Evolutionary conservation across 2,113 vertebrate genomes (phyloP).

Genomic region (Apaloderma vittatum): DNA sequence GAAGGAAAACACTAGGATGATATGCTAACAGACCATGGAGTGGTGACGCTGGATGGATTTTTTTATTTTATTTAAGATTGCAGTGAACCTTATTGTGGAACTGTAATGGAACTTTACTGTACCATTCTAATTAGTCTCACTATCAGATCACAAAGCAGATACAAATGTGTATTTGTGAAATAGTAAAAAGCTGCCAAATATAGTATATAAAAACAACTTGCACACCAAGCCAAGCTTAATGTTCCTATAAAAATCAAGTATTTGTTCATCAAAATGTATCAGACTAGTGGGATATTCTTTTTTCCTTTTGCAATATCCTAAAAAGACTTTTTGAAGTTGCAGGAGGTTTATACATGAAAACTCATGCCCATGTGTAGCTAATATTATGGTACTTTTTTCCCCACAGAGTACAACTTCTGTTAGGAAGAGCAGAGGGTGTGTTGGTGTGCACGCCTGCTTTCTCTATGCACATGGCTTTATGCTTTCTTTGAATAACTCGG

Average conservation of each 20-base stretch:
- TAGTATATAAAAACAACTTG: neutral
- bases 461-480: conserved; percentile 62
- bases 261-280: neutral
- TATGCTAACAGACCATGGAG: neutral
- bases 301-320: neutral
- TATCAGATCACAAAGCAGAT: neutral
- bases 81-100: neutral
- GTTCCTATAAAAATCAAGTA: neutral
- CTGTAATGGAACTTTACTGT: neutral
- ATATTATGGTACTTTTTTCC: neutral
- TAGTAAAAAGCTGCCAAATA: neutral
- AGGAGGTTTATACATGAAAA: neutral
- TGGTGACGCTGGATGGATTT: neutral
- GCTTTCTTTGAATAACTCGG: conserved; percentile 50
- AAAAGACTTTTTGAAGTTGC: neutral
- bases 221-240: neutral
- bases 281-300: neutral
- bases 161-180: neutral
- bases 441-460: conserved; percentile 62
- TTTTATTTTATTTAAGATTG: neutral
- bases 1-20: neutral
- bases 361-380: neutral
- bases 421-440: conserved; percentile 24
- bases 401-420: conserved; percentile 65
- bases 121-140: neutral